Evolutionary conservation across 2,797 vertebrate species (phyloP), one percentile per base, ranked within the genome.

Genomic region (Gadopsis marmoratus): DNA sequence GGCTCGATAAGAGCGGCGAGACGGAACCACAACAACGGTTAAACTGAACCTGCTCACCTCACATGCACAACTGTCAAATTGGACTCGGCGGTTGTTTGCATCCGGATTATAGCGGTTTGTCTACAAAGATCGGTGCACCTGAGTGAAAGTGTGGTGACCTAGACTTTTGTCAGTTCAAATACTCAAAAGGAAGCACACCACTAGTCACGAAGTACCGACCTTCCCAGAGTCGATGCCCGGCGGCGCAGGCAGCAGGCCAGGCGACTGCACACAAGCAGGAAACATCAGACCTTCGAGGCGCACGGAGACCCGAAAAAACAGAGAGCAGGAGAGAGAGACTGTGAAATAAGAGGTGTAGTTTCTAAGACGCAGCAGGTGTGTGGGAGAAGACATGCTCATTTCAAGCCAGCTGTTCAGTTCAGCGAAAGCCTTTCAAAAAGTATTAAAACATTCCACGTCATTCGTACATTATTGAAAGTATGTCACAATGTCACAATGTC

Each of bases 221-320:
- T 67, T 64, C 31, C 71, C 29, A 60, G 71, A 67, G 12, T 6
- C 61, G n/a, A 10, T 19, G 14, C 8, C 45, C 21, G 47, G 26
- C 47, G 31, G 29, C 5, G 7, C 6, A 29, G 53, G 41, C 0
- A 1, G 31, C 0, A 33, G 2, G 5, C 21, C 10, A 7, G 35
- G 50, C 8, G 23, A n/a, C 17, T 74, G 53, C 35, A 79, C 68
- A 51, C 51, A 60, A 2, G 61, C 78, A 67, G 89, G 68, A 80
- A 87, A 54, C 45, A 62, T 63, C 73, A 88, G 66, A 14, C 85
- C 91, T 91, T 54, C 2, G 41, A 72, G 11, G 33, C 13, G 17
- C 1, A 77, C 26, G 19, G 33, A 62, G 19, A 26, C 10, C 37
- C n/a, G 59, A 54, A 79, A 21, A 76, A 37, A 66, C 23, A 71